Evolutionary conservation across 2,888 invertebrate species (phyloP), one percentile per base, ranked within the genome.

Genomic region (Drosophila pseudotakahashii): DNA sequence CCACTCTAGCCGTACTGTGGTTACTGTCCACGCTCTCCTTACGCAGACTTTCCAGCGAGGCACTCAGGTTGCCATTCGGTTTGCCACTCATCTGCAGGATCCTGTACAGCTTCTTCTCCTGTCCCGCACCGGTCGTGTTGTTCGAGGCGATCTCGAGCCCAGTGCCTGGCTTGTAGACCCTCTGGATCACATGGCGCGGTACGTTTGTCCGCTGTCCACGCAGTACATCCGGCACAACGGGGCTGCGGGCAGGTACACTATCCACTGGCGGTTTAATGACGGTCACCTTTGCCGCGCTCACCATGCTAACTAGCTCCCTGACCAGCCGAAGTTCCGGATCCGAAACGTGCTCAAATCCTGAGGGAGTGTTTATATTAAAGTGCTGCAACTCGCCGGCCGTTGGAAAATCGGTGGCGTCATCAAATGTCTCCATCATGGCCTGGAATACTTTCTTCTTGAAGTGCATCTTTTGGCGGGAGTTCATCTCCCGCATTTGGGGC

Each of bases 401-500:
- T 0, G 90, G 88, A 32, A 90, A 90, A 37, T 88, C 83, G 1
- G 77, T 77, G 13, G 78, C 77, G 58, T 90, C 88, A 42, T 90
- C 90, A 34, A 91, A 91, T 0, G 88, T 90, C 61, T 91, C 89
- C 76, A 89, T 88, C 0, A 91, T 36, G 0, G 88, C 73, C 9
- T 80, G 71, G 13, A 81, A 90, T 0, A 90, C 81, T 70, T 90
- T 90, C 13, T 82, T 75, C 60, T 91, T 91, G 60, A 91, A 91
- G 34, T 78, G 73, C 54, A 91, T 54, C 61, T 90, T 91, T 68
- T 91, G 91, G 7, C 91, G 85, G 0, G 76, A 34, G 63, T 91
- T 91, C 91, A 91, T 91, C 13, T 77, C 73, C 0, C 39, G 52
- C 79, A 91, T 88, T 50, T 91, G 89, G 2, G 82, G 87, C 13